Base-by-base conservation (phyloP, 2,797 vertebrate genomes). In the Octomys mimax region DNA sequence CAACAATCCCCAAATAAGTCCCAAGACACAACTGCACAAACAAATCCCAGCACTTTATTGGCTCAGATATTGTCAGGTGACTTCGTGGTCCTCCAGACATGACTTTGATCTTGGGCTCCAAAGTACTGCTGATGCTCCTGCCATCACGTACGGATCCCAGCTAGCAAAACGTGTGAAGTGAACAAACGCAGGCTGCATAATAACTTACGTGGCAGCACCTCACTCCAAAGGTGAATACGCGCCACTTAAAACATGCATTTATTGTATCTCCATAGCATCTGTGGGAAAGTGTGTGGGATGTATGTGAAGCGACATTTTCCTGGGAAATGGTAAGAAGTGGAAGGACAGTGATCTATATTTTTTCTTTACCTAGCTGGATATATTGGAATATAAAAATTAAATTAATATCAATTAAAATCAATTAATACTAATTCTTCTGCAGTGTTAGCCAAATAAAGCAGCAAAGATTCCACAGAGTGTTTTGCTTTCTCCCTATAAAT, bases 381-480 rank as follows among this genome's bases (percentile, higher is more conserved):
- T 70, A 77, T n/a, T 71, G 61, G 11, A 86, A 87, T 54, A 52
- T 54, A 54, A 3, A 16, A 3, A 52, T 52, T 49, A 49, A 49
- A 54, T 54, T 54, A 52, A 14, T 52, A 52, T 52, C 10, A 52
- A 52, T 52, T 52, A 52, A 52, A 52, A 52, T 12, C 11, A 52
- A 52, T 52, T 52, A 54, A 54, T 54, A 16, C 13, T 54, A 14
- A 54, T 54, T 84, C 39, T 85, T 0, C 78, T 73, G 77, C 12
- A 83, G 39, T 82, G 66, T 73, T 39, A 87, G n/a, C 36, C 70
- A 94, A 68, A 57, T 49, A 88, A 84, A 94, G 71, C 66, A 75
- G n/a, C 61, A 75, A 75, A 49, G 10, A 36, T 81, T 28, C 13
- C 66, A 33, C 66, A 19, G 75, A 64, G 3, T 49, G 13, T 92